These are phyloP conservation scores for Micropoecilia bifurca DNA, from an alignment of 2,797 vertebrate genomes.

Conservation along the genomic window DNA sequence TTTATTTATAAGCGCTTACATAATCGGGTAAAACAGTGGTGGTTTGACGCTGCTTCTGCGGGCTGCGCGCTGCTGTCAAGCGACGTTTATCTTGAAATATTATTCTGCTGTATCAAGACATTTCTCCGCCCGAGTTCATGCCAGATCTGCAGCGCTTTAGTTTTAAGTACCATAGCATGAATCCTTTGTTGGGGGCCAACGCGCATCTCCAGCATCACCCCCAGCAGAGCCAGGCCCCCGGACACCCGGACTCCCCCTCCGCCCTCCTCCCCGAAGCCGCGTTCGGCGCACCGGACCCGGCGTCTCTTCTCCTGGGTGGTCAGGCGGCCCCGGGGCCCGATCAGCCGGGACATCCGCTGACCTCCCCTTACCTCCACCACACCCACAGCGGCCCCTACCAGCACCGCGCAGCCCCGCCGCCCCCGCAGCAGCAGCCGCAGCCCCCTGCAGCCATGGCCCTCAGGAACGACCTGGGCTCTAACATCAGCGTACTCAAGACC, in stretches of 20 bases:
- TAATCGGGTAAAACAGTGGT: conserved; percentile 37
- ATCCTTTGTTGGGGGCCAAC: conserved; percentile 90
- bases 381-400: conserved; percentile 58
- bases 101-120: conserved; percentile 56
- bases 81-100: not conserved
- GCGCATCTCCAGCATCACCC: conserved; percentile 85
- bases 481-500: conserved; percentile 96
- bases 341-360: conserved; percentile 61
- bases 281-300: conserved; percentile 68
- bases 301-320: conserved; percentile 67
- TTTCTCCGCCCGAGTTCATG: conserved; percentile 81
- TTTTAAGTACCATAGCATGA: conserved; percentile 88
- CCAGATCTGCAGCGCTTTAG: conserved; percentile 88
- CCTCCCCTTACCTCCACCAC: conserved; percentile 57
- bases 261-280: conserved; percentile 74
- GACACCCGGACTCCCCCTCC: conserved; percentile 81
- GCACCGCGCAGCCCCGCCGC: conserved; percentile 55
- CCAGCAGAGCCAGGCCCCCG: conserved; percentile 67
- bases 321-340: conserved; percentile 60
- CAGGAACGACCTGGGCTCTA: conserved; percentile 95
- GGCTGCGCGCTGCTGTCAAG: not conserved
- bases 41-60: conserved; percentile 10
- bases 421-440: conserved; percentile 47
- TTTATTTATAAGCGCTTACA: conserved; percentile 54
- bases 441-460: conserved; percentile 91